These are phyloP conservation scores for Pocillopora verrucosa DNA, from an alignment of 64 coral and sea anemone genomes.

Conservation along the genomic window DNA sequence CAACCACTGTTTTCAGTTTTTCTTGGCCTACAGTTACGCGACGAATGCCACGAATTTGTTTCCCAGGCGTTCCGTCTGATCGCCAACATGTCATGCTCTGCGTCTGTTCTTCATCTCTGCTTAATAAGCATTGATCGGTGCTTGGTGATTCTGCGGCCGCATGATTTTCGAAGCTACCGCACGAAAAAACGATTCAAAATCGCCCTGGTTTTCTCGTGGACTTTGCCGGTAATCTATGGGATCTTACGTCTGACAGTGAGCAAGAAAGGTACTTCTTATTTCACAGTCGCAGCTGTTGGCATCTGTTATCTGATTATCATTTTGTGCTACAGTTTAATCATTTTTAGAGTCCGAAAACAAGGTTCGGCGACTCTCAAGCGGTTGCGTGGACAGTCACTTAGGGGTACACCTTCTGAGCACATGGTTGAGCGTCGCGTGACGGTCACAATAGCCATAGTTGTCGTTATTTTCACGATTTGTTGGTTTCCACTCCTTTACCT, in stretches of 20 bases:
- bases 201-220: conserved; percentile 51
- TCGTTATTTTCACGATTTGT: conserved; percentile 69
- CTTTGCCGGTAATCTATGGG: conserved; percentile 65
- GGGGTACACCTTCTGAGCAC: conserved; percentile 24
- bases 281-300: conserved; percentile 72
- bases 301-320: conserved; percentile 74
- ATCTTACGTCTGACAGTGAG: conserved; percentile 64
- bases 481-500: conserved; percentile 79
- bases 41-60: conserved; percentile 22
- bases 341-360: conserved; percentile 72
- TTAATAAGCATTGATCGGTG: conserved; percentile 77
- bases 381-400: conserved; percentile 28
- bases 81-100: conserved; percentile 82
- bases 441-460: conserved; percentile 83
- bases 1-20: conserved; percentile 74
- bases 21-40: conserved; percentile 47
- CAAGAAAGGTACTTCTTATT: conserved; percentile 66
- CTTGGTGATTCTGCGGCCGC: conserved; percentile 69
- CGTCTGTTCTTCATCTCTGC: conserved; percentile 75
- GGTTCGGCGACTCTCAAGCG: conserved; percentile 34
- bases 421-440: conserved; percentile 80
- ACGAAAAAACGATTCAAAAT: conserved; percentile 59
- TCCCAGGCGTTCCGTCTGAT: conserved; percentile 73
- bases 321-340: conserved; percentile 74
- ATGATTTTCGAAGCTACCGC: conserved; percentile 42